These are phyloP conservation scores for Lochmaea crataegi DNA, from an alignment of 2,888 invertebrate species.

Conservation along the genomic window DNA sequence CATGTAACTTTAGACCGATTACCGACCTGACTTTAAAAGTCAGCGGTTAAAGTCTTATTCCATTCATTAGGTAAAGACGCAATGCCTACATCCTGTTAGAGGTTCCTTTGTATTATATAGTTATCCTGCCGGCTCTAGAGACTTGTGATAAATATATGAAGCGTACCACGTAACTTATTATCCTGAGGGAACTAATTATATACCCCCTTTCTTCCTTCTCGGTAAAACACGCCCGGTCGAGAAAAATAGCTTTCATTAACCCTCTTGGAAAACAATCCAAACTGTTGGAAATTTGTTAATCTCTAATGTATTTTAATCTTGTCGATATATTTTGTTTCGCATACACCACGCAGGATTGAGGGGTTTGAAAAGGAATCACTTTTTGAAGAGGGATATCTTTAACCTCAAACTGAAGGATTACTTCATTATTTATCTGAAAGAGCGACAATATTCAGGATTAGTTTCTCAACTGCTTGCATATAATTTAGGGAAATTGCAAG, in stretches of 20 bases:
- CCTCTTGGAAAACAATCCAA: conserved; percentile 20
- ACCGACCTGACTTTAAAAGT: conserved; percentile 14
- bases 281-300: conserved; percentile 21
- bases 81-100: conserved; percentile 42
- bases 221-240: background rate
- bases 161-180: conserved; percentile 61
- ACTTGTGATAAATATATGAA: conserved; percentile 60
- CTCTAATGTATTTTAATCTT: conserved; percentile 26
- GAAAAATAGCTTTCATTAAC: conserved; percentile 35
- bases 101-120: conserved; percentile 54
- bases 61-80: conserved; percentile 39
- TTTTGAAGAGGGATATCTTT: background rate
- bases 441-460: too few relatives aligned
- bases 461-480: too few relatives aligned
- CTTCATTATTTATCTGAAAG: background rate
- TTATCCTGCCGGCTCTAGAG: conserved; percentile 57
- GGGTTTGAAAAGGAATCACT: background rate
- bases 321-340: conserved; percentile 20
- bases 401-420: background rate
- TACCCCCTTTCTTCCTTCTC: conserved; percentile 35
- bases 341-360: background rate
- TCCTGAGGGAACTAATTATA: conserved; percentile 58
- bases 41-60: conserved; percentile 18
- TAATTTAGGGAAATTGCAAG: too few relatives aligned
- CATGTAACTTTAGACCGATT: background rate